Percentiles rank a stretch among this genome's conserved stretches.
phyloP scores from a whole-genome alignment of 2,113 vertebrate genomes.

The Machaerirhynchus nigripectus region DNA sequence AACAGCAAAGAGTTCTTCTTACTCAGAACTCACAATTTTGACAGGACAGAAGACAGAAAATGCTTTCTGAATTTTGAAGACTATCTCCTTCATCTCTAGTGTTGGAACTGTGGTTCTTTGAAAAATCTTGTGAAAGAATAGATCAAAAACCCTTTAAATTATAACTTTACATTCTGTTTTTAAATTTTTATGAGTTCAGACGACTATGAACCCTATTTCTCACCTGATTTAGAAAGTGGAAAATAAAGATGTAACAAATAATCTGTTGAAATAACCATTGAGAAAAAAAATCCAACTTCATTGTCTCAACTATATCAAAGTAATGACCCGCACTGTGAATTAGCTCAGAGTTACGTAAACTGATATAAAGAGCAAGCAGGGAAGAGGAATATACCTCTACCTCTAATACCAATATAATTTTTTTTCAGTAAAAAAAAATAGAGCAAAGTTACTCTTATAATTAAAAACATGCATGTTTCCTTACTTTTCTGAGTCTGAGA shows the following conservation, averaged over 20 bases:
- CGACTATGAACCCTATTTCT: background rate
- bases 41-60: background rate
- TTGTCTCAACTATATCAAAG: background rate
- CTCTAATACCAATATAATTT: accelerated
- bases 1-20: background rate
- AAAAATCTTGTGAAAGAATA: background rate
- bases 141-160: background rate
- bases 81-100: background rate
- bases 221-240: background rate
- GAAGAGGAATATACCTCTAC: no score
- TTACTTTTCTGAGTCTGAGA: background rate
- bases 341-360: background rate
- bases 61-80: background rate
- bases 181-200: background rate
- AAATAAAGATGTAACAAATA: background rate
- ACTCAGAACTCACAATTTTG: background rate
- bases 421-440: background rate
- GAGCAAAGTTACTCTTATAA: background rate
- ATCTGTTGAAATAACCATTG: background rate
- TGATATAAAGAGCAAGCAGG: background rate
- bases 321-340: background rate
- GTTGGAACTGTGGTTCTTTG: background rate
- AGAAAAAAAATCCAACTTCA: background rate
- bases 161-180: background rate
- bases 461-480: background rate